Conservation (phyloP, 1,140 invertebrate genomes). For the Holotrichia oblita region DNA sequence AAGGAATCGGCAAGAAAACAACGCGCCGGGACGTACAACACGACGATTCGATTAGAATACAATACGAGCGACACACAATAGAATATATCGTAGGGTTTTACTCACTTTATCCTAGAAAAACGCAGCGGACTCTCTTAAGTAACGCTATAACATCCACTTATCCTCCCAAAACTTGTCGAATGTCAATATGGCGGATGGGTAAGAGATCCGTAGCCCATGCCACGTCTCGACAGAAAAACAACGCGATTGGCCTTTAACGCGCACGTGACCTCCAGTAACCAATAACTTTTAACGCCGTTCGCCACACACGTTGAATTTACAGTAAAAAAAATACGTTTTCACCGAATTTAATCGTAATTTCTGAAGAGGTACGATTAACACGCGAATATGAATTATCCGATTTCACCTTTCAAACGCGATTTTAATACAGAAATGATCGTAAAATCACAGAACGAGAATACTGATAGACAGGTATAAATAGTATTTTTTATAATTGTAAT, state of each 20-base stretch:
- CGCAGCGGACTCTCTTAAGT: conserved; percentile 68
- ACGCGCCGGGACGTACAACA: conserved; percentile 34
- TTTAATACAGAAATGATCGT: conserved; percentile 43
- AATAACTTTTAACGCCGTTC: conserved; percentile 19
- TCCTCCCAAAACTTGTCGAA: conserved; percentile 74
- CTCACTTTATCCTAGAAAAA: conserved; percentile 67
- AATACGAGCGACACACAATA: conserved; percentile 2
- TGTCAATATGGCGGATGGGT: conserved; percentile 82
- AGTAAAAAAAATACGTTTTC: neutral
- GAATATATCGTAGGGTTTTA: conserved; percentile 14
- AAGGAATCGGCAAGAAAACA: conserved; percentile 41
- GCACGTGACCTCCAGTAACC: conserved; percentile 59
- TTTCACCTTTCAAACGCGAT: conserved; percentile 39
- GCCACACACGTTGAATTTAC: conserved; percentile 25
- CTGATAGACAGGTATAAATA: neutral
- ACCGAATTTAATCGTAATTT: neutral
- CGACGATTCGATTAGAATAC: neutral
- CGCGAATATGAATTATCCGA: conserved; percentile 8
- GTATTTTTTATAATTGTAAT: neutral
- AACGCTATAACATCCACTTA: conserved; percentile 76
- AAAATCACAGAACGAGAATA: conserved; percentile 38
- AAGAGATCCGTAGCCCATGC: conserved; percentile 77
- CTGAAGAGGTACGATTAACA: conserved; percentile 47
- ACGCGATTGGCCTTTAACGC: conserved; percentile 57
- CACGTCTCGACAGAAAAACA: conserved; percentile 71